A percentile compares a stretch with the other conserved stretches of the same genome.
Conservation (phyloP, 2,888 invertebrate genomes). For the Andrena bucephala region DNA sequence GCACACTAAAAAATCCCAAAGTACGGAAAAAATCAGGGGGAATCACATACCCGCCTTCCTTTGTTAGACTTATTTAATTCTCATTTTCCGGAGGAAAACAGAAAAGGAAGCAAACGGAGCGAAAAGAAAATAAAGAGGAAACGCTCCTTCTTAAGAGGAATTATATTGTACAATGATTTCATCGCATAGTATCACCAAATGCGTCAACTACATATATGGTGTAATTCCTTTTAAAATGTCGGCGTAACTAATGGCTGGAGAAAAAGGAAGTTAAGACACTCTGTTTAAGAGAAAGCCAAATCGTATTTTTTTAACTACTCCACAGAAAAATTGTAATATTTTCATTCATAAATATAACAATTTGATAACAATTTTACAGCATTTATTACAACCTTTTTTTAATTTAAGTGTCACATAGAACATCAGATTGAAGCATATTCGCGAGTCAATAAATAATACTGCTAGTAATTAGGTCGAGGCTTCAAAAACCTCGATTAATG, state of each 20-base stretch:
- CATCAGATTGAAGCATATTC: slow-evolving; percentile 6
- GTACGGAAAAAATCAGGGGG: too few species aligned
- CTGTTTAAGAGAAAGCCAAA: too few species aligned
- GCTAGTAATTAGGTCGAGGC: slow-evolving; percentile 59
- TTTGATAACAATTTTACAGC: not conserved
- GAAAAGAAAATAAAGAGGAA: too few species aligned
- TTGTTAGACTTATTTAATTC: too few species aligned
- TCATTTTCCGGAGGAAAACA: too few species aligned
- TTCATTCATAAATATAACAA: not conserved
- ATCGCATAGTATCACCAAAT: not conserved
- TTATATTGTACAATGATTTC: not conserved
- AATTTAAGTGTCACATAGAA: not conserved
- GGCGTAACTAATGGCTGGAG: not conserved
- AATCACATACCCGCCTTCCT: too few species aligned
- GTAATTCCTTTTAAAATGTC: not conserved
- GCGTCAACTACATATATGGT: not conserved
- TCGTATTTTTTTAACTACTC: too few species aligned
- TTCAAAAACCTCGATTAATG: slow-evolving; percentile 67
- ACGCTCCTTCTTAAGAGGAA: too few species aligned
- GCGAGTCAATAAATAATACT: slow-evolving; percentile 21
- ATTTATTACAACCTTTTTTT: not conserved
- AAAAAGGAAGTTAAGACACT: not conserved
- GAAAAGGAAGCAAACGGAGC: too few species aligned
- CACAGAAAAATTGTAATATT: too few species aligned
- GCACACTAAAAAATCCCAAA: too few species aligned